phyloP scores from a whole-genome alignment of 1,140 invertebrate species.

The Cyclina sinensis region DNA sequence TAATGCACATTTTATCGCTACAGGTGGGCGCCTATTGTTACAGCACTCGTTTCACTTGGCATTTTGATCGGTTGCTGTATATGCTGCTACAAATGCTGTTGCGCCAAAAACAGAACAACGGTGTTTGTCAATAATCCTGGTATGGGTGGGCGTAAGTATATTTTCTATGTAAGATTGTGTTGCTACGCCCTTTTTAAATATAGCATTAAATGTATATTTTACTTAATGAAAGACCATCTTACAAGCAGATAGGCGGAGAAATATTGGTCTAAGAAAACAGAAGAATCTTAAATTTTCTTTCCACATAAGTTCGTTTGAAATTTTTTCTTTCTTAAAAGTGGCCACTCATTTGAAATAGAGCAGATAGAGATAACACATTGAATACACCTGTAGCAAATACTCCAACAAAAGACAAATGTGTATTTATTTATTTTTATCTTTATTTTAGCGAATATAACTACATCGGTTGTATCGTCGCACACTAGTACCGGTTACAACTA shows the following conservation, averaged over 20 bases:
- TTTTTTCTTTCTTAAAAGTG: too few relatives aligned
- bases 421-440: not conserved
- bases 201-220: too few relatives aligned
- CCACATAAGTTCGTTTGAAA: too few relatives aligned
- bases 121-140: conserved; percentile 8
- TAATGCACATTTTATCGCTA: too few relatives aligned
- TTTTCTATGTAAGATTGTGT: too few relatives aligned
- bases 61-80: conserved; percentile 21
- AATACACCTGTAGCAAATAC: not conserved
- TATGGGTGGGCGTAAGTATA: not conserved
- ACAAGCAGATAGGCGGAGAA: too few relatives aligned
- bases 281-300: too few relatives aligned
- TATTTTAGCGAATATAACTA: not conserved
- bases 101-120: not conserved
- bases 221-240: too few relatives aligned
- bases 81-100: conserved; percentile 41
- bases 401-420: not conserved
- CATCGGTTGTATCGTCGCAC: not conserved
- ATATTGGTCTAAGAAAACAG: too few relatives aligned
- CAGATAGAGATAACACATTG: too few relatives aligned
- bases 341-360: too few relatives aligned
- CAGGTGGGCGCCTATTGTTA: conserved; percentile 17
- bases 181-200: not conserved
- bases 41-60: not conserved
- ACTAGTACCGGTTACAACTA: not conserved